Evolutionary conservation across 2,797 vertebrate species (phyloP).

Genomic region (Halcyon leucocephala): DNA sequence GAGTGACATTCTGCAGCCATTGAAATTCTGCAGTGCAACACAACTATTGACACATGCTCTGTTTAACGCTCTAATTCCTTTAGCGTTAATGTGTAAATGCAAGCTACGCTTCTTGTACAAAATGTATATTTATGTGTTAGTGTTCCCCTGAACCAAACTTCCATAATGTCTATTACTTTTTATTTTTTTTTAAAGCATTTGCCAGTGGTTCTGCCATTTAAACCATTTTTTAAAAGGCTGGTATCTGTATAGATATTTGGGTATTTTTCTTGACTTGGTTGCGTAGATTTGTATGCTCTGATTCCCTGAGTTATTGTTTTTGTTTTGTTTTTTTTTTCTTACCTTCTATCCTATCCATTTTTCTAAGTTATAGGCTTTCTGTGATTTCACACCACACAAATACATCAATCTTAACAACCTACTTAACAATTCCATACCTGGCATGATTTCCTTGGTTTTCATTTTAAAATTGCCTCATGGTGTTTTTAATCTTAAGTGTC

Average conservation of each 20-base stretch:
- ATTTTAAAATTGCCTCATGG: slow-evolving; percentile 27
- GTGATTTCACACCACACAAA: neutral
- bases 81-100: neutral
- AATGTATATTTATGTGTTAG: neutral
- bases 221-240: neutral
- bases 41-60: neutral
- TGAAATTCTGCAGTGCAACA: neutral
- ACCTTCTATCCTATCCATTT: neutral
- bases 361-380: neutral
- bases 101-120: neutral
- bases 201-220: neutral
- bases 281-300: neutral
- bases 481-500: slow-evolving; percentile 32
- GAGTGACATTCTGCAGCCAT: neutral
- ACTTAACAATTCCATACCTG: slow-evolving; percentile 8
- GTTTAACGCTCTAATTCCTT: neutral
- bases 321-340: neutral
- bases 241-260: neutral
- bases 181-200: neutral
- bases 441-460: slow-evolving; percentile 2
- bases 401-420: neutral
- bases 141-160: neutral
- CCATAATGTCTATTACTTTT: neutral
- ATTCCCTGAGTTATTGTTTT: neutral
- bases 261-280: neutral